Base-by-base conservation (phyloP, 2,113 vertebrate species). In the Lepisosteus oculatus region DNA sequence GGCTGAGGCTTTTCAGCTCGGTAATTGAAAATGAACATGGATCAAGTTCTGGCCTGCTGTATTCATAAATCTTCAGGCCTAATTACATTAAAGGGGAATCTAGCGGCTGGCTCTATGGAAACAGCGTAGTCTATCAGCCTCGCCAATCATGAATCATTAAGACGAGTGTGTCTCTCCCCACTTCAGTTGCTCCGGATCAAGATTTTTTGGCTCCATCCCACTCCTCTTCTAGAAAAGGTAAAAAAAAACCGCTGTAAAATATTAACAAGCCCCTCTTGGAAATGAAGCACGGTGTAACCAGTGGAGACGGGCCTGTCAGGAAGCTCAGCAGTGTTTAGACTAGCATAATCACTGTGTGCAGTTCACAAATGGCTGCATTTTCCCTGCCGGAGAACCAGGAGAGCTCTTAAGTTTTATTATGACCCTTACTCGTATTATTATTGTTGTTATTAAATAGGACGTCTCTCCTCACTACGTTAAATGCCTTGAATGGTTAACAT, bases 31-130 rank as follows among this genome's bases (percentile, higher is more conserved):
- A 93, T 91, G 92, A 95, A 92, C 94, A 93, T 87, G 95, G 96
- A 97, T 96, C 95, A 94, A 94, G 94, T 97, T 96, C 93, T 94
- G 93, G 93, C 88, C 91, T 88, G 90, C 91, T 89, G 83, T 88
- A 94, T 91, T 93, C 95, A 95, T 95, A 95, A 97, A 96, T 97
- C 96, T 96, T 92, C 87, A 87, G 78, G 83, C 86, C 91, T 98
- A 98, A 98, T 98, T 95, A 94, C 92, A 95, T 98, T 99, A 98
- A 92, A 90, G 92, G 83, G 89, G 92, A 92, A 93, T 91, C 92
- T 93, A 93, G 90, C 89, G 89, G 89, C 88, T 17, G 73, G 90
- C 90, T 83, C 93, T 93, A 93, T 92, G 94, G 94, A 95, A 95
- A 97, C 92, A 73, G 93, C 87, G 90, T 90, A 84, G 87, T 89